A percentile compares a stretch with the other conserved stretches of the same genome.
These are phyloP conservation scores for Pogonomyrmex barbatus DNA, from an alignment of 1,140 invertebrate species.

Conservation along the genomic window DNA sequence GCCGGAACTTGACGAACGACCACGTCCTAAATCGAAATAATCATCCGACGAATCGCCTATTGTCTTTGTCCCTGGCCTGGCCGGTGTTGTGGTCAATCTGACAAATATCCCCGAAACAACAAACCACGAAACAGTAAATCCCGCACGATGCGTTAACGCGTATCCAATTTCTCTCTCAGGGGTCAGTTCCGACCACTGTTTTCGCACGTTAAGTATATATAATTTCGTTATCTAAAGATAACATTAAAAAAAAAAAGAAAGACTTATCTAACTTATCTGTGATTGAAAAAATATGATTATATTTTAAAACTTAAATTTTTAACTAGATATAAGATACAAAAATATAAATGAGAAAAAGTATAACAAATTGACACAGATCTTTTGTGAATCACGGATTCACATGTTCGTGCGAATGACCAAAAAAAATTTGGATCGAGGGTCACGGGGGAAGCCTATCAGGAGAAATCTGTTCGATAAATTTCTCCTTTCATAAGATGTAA, in stretches of 20 bases:
- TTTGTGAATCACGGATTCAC: constrained; percentile 8
- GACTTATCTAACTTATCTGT: background rate
- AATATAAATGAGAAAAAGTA: constrained; percentile 29
- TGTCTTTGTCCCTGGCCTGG: constrained; percentile 37
- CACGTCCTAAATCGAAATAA: constrained; percentile 74
- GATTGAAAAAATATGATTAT: background rate
- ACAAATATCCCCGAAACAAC: constrained; percentile 24
- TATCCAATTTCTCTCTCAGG: constrained; percentile 8
- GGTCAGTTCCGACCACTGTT: constrained; percentile 12
- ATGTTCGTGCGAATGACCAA: constrained; percentile 42
- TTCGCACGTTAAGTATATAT: background rate
- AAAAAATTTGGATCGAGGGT: constrained; percentile 66
- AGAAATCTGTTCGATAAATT: constrained; percentile 77
- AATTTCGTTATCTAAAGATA: background rate
- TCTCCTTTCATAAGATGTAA: constrained; percentile 82
- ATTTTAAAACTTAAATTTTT: background rate
- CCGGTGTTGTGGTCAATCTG: constrained; percentile 10
- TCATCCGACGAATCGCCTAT: constrained; percentile 53
- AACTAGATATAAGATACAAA: background rate
- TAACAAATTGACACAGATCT: background rate
- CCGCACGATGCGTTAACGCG: constrained; percentile 9
- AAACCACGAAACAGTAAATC: constrained; percentile 27
- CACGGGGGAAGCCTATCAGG: constrained; percentile 27
- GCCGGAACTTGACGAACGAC: constrained; percentile 80
- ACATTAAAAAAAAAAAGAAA: background rate